Evolutionary conservation across 2,113 vertebrate genomes (phyloP).

Genomic region (Oncorhynchus clarkii): DNA sequence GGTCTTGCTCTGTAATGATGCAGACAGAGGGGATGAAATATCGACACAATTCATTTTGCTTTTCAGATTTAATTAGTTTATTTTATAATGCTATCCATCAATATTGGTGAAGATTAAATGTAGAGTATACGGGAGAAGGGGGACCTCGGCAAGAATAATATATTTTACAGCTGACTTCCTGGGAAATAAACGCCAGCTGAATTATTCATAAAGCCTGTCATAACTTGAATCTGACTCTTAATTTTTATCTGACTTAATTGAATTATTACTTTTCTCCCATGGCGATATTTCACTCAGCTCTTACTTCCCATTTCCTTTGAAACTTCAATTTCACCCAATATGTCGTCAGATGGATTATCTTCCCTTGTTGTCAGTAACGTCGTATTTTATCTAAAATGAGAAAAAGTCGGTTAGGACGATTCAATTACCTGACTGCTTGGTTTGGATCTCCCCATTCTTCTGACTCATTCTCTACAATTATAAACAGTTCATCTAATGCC

Average conservation of each 20-base stretch:
- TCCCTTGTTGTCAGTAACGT: constrained; percentile 16
- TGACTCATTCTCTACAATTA: background rate
- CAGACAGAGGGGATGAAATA: constrained; percentile 79
- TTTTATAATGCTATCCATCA: constrained; percentile 91
- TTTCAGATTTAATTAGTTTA: constrained; percentile 85
- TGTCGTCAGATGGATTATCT: constrained; percentile 40
- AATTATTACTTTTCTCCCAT: constrained; percentile 48
- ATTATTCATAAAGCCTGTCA: constrained; percentile 78
- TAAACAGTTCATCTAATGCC: background rate
- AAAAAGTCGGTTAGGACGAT: background rate
- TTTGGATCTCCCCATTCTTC: background rate
- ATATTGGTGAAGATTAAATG: constrained; percentile 83
- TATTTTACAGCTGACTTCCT: constrained; percentile 80
- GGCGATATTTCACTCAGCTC: constrained; percentile 50
- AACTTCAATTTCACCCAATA: constrained; percentile 36
- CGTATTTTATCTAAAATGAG: constrained; percentile 44
- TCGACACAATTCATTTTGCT: constrained; percentile 87
- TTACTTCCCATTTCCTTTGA: constrained; percentile 35
- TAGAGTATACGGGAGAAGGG: constrained; percentile 59
- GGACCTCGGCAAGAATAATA: constrained; percentile 69
- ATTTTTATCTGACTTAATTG: constrained; percentile 41
- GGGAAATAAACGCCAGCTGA: constrained; percentile 76
- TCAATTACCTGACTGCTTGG: background rate
- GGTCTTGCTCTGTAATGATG: constrained; percentile 82
- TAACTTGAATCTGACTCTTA: constrained; percentile 67